Base-by-base conservation (phyloP, 1,140 invertebrate species). In the Hormaphis cornu region DNA sequence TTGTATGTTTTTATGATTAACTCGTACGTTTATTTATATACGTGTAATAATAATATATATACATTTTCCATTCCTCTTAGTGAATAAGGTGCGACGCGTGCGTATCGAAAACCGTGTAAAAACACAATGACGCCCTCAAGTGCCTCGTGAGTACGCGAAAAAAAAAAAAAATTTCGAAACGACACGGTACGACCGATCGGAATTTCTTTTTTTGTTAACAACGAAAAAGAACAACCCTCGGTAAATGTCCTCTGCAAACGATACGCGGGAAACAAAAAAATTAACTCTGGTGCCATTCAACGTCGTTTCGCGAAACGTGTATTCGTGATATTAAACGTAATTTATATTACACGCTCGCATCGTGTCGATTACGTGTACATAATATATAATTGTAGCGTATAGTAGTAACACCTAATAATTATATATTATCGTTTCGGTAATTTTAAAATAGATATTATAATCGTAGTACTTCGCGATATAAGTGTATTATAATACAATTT, bases 11-110 rank as follows among this genome's bases (percentile, higher is more conserved):
- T 66, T 66, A 66, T 50, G 10, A 66, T 24, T 48, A 46, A 61
- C 40, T 48, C n/a, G n/a, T n/a, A n/a, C n/a, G n/a, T n/a, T n/a
- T 48, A 66, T 24, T 20, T 58, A 56, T 56, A 16, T 33, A 18
- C 40, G 24, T 20, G 18, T 66, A 66, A 50, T 66, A 66, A 46
- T n/a, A n/a, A n/a, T n/a, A n/a, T n/a, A n/a, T n/a, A n/a, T n/a
- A n/a, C n/a, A n/a, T 50, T 50, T 63, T 66, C 50, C 61, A 66
- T 66, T 66, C 61, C 61, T 66, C 44, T 48, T 66, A 66, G 44
- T 35, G 44, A 35, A 30, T 50, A 50, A 66, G 50, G 61, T 35
- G n/a, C n/a, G n/a, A n/a, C n/a, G n/a, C n/a, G n/a, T n/a, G n/a
- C n/a, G n/a, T n/a, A n/a, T n/a, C n/a, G 12, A 18, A 26, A 9